These are phyloP conservation scores for Fragum whitleyi DNA, from an alignment of 2,888 invertebrate species.

Conservation along the genomic window DNA sequence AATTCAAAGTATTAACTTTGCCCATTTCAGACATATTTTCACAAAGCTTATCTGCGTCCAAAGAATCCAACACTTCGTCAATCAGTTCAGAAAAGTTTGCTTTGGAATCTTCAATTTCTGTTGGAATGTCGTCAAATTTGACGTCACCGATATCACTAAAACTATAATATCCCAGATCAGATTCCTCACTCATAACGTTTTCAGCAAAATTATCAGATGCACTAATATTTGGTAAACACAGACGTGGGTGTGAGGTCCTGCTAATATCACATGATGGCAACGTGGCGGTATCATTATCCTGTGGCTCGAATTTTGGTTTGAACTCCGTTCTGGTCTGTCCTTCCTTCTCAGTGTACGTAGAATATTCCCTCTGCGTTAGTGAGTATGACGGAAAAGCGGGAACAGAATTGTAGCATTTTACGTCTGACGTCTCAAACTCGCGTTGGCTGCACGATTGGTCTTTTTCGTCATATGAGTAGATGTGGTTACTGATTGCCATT, in stretches of 20 bases:
- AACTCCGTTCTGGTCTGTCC: too few species aligned
- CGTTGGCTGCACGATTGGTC: background rate
- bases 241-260: constrained; percentile 24
- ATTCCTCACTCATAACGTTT: constrained; percentile 62
- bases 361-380: background rate
- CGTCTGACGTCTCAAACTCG: background rate
- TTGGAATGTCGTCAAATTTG: constrained; percentile 16
- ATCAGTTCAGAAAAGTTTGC: constrained; percentile 51
- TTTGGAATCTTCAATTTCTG: constrained; percentile 35
- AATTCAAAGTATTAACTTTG: background rate
- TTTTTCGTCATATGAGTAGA: background rate
- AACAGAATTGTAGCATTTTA: too few species aligned
- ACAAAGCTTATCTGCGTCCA: background rate
- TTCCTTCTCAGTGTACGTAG: background rate
- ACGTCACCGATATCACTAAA: constrained; percentile 44
- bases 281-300: background rate
- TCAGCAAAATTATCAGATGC: constrained; percentile 53
- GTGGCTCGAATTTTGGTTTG: background rate
- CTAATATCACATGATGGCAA: background rate
- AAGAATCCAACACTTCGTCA: constrained; percentile 49
- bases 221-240: constrained; percentile 49
- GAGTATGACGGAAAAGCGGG: too few species aligned
- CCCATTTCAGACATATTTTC: too few species aligned
- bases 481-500: background rate
- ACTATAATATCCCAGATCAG: constrained; percentile 58